A percentile compares a stretch with the other conserved stretches of the same genome.
These are phyloP conservation scores for Olivierus martensii DNA, from an alignment of 1,140 invertebrate species.

Conservation along the genomic window DNA sequence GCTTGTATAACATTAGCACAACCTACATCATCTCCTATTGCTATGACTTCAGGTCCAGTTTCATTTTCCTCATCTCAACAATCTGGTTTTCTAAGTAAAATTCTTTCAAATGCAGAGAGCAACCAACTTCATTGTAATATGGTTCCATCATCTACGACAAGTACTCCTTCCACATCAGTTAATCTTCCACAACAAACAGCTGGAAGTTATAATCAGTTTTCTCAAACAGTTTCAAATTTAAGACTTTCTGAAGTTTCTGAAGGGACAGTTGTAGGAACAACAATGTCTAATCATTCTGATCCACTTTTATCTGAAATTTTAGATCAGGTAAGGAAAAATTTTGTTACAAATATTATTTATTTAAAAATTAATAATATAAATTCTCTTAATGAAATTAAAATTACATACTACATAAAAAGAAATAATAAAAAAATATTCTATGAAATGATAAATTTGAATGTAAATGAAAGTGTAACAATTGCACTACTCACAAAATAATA, in stretches of 20 bases:
- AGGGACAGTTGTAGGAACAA: conserved; percentile 12
- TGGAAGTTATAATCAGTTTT: not conserved
- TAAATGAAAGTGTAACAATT: too few relatives aligned
- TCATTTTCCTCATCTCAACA: not conserved
- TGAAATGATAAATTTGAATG: too few relatives aligned
- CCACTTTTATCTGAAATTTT: conserved; percentile 60
- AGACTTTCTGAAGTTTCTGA: not conserved
- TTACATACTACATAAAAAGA: too few relatives aligned
- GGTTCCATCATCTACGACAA: not conserved
- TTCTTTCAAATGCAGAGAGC: not conserved
- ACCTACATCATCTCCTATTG: not conserved
- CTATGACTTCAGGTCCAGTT: not conserved
- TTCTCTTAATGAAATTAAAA: too few relatives aligned
- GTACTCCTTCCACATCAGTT: not conserved
- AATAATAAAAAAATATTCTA: too few relatives aligned
- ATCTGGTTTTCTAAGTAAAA: not conserved
- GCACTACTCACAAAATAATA: too few relatives aligned
- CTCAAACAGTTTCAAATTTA: not conserved
- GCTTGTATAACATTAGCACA: conserved; percentile 9
- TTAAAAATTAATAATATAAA: too few relatives aligned
- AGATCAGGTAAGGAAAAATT: conserved; percentile 48
- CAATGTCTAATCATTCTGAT: conserved; percentile 40
- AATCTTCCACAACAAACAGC: not conserved
- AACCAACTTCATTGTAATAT: not conserved
- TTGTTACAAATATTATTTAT: too few relatives aligned